Conservation (phyloP, 2,888 invertebrate genomes). For the Xestia sexstrigata region DNA sequence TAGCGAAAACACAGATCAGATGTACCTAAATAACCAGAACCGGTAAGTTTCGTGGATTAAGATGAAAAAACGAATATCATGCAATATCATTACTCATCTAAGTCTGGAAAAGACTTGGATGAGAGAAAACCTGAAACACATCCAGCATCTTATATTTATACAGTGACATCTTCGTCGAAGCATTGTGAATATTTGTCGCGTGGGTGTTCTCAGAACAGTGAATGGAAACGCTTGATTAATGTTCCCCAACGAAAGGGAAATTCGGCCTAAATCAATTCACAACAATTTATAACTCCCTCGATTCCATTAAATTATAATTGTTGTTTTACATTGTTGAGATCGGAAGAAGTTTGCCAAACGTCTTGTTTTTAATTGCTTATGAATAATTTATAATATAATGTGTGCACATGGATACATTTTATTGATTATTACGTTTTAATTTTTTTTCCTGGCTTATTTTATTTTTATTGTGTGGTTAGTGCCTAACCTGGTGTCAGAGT, state of each 20-base stretch:
- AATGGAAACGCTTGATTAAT: constrained; percentile 74
- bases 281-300: constrained; percentile 73
- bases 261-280: constrained; percentile 74
- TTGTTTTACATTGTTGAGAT: constrained; percentile 63
- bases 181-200: constrained; percentile 67
- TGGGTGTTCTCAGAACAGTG: constrained; percentile 61
- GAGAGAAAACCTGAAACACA: constrained; percentile 17
- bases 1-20: not conserved
- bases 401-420: not conserved
- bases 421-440: constrained; percentile 2
- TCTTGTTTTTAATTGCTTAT: constrained; percentile 62
- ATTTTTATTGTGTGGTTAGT: too few relatives aligned
- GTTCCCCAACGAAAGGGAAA: constrained; percentile 68
- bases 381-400: constrained; percentile 49
- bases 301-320: constrained; percentile 71
- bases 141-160: constrained; percentile 32
- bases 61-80: not conserved
- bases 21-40: not conserved
- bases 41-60: not conserved
- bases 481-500: too few relatives aligned
- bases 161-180: constrained; percentile 50
- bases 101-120: not conserved
- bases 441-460: too few relatives aligned
- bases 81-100: not conserved
- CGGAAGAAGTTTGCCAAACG: constrained; percentile 58